These are phyloP conservation scores for Dufourea novaeangliae DNA, from an alignment of 1,140 invertebrate genomes.

Conservation along the genomic window DNA sequence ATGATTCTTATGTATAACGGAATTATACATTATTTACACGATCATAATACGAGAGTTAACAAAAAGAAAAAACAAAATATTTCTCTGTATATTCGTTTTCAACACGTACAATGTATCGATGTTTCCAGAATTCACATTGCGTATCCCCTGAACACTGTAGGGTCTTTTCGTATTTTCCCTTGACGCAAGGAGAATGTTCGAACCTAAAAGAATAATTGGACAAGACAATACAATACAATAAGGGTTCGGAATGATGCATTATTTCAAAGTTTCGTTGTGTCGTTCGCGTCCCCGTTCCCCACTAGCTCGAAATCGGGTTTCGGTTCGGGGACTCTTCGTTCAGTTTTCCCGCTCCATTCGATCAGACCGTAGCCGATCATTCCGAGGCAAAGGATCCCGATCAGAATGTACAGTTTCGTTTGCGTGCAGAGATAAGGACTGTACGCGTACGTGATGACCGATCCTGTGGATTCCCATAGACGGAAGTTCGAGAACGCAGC, in stretches of 20 bases:
- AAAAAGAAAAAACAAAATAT: no score
- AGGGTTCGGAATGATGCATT: background rate
- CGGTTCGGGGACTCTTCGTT: slow-evolving; percentile 37
- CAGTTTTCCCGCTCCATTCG: slow-evolving; percentile 62
- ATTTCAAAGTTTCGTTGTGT: slow-evolving; percentile 25
- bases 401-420: slow-evolving; percentile 88
- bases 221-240: no score
- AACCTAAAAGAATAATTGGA: no score
- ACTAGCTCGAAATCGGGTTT: slow-evolving; percentile 77
- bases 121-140: background rate
- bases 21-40: slow-evolving; percentile 50
- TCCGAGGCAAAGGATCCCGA: slow-evolving; percentile 88
- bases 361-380: slow-evolving; percentile 86
- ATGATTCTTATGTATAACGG: slow-evolving; percentile 45
- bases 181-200: no score
- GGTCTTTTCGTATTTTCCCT: no score
- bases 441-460: slow-evolving; percentile 91
- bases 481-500: slow-evolving; percentile 96
- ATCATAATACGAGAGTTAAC: slow-evolving; percentile 18
- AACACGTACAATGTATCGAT: background rate
- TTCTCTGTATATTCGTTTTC: background rate
- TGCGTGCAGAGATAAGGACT: slow-evolving; percentile 90
- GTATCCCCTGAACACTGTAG: no score
- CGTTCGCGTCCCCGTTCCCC: slow-evolving; percentile 35
- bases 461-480: slow-evolving; percentile 94